Evolutionary conservation across 53 echinoderm and acorn worm species (phyloP), one percentile per base, ranked within the genome.

Genomic region (Patiria pectinifera): DNA sequence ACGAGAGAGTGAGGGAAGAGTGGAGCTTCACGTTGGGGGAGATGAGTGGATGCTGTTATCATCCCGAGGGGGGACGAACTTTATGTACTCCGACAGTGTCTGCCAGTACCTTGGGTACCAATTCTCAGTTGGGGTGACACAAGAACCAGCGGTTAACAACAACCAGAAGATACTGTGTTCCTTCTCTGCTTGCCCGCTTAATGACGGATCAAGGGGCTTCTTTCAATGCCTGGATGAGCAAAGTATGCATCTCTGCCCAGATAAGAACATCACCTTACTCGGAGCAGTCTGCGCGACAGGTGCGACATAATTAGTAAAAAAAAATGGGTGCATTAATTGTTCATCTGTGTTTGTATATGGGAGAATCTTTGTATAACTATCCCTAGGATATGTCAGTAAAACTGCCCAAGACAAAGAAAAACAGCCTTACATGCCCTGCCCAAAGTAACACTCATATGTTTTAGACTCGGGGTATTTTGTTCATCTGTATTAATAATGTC

Each of bases 231-330:
- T 84, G 10, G 84, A 84, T 84, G 63, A 84, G 7, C 7, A 16
- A 48, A 44, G 59, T 35, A 35, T 84, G 66, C 13, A 66, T 16
- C 21, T 84, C 63, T 84, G 84, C 49, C 66, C 84, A 18, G 9
- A 23, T 44, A 44, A 44, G 63, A 25, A 84, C 21, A 66, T 15
- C 2, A 25, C 84, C 24, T 21, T 84, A 45, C 6, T 84, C 69
- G 45, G 45, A 8, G 84, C 63, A 18, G 45, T 84, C 1, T 84
- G 84, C 63, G 84, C 84, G 24, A 62, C 84, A 63, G 84, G 84
- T 84, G 25, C 43, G 84, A 16, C 53, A 25, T 60, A 60, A 60
- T 60, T 8, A 12, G 9, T 11, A 11, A 8, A 13, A 13, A 19
- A 16, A 16, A 70, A 11, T 16, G 2, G 70, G 5, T 70, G 21